Conservation (phyloP, 1,140 invertebrate genomes). For the Arion vulgaris region DNA sequence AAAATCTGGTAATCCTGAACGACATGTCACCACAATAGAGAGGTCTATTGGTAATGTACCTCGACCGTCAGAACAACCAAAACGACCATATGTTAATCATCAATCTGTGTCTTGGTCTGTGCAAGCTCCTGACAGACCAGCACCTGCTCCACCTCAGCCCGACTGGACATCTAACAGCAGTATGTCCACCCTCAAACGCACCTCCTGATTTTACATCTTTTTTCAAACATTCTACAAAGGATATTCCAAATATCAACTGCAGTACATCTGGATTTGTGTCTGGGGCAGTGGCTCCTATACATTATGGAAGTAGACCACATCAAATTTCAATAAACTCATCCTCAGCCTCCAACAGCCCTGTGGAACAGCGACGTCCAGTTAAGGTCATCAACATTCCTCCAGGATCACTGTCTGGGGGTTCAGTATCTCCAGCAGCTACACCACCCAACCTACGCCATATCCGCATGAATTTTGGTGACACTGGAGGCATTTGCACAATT, state of each 20-base stretch:
- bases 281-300: neutral
- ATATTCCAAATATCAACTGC: conserved; percentile 35
- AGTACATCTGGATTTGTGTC: neutral
- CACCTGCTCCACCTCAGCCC: neutral
- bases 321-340: conserved; percentile 10
- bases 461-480: conserved; percentile 43
- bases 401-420: conserved; percentile 40
- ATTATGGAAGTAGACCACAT: neutral
- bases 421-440: conserved; percentile 31
- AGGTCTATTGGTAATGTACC: neutral
- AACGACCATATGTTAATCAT: conserved; percentile 6
- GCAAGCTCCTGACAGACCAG: conserved; percentile 7
- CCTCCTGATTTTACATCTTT: conserved; percentile 36
- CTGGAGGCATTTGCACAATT: conserved; percentile 40
- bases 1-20: neutral
- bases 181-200: conserved; percentile 24
- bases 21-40: conserved; percentile 34
- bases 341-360: conserved; percentile 13
- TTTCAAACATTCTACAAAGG: neutral
- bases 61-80: neutral
- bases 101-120: conserved; percentile 29
- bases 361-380: conserved; percentile 38
- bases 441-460: conserved; percentile 31
- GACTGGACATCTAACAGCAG: neutral
- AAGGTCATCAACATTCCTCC: conserved; percentile 45